Conservation (phyloP, 2,113 vertebrate genomes). For the Galemys pyrenaicus region DNA sequence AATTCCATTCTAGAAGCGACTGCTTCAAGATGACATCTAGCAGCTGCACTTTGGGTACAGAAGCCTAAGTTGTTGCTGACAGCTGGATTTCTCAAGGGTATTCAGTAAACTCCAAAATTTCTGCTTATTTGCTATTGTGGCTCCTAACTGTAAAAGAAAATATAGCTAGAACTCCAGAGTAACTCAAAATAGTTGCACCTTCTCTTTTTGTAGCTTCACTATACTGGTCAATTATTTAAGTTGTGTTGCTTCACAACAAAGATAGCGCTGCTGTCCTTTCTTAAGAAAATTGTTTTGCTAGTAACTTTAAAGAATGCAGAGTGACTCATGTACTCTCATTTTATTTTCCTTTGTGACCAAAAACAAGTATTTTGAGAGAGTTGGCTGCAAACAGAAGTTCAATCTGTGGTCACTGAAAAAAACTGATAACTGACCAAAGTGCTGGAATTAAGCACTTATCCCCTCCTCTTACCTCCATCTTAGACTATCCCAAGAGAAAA, state of each 20-base stretch:
- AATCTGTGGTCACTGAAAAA: conserved; percentile 64
- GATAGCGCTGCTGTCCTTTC: background rate
- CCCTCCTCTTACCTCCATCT: background rate
- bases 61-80: background rate
- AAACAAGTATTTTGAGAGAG: conserved; percentile 58
- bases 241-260: conserved; percentile 18
- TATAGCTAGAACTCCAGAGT: background rate
- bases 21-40: background rate
- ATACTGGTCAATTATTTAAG: conserved; percentile 28
- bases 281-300: conserved; percentile 59
- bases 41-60: background rate
- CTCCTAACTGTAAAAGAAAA: background rate
- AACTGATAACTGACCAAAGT: conserved; percentile 28
- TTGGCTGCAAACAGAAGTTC: conserved; percentile 63
- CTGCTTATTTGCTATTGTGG: background rate
- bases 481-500: background rate
- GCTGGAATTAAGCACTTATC: background rate
- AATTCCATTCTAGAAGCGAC: conserved; percentile 23
- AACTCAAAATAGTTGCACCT: background rate
- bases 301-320: conserved; percentile 50
- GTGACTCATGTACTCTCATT: conserved; percentile 59
- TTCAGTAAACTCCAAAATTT: background rate
- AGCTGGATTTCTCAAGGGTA: background rate
- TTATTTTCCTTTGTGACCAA: conserved; percentile 61
- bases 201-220: background rate